Evolutionary conservation across 2,888 invertebrate species (phyloP), one percentile per base, ranked within the genome.

Genomic region (Heliconius cydno): DNA sequence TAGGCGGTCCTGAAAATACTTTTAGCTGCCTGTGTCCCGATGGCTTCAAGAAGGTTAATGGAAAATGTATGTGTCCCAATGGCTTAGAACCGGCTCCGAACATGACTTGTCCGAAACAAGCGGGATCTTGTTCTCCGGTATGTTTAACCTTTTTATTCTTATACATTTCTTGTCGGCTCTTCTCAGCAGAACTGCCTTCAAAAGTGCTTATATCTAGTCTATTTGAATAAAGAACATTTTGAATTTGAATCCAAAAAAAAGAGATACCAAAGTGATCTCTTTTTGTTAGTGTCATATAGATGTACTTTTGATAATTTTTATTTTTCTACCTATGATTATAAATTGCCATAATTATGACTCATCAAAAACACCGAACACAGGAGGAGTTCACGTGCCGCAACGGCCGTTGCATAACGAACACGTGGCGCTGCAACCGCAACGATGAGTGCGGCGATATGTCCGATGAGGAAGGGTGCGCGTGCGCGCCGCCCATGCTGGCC

Each of bases 1-100:
- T 98, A 10, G 97, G 97, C 0, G 96, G 96, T 15, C 98, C 98
- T 0, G 95, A 95, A 28, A 95, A 96, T 76, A 95, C 94, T 0
- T 96, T 96, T 85, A 96, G 96, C 6, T 98, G 98, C 86, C 93
- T 98, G 3, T 98, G 98, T 87, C 98, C 98, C 0, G 97, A 98
- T 86, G 97, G 97, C 0, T 96, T 97, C 92, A 94, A 92, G 82
- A 92, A 91, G 85, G 80, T 86, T 0, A 88, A 90, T 25, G 96
- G 95, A 0, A 96, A 96, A 85, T 98, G 98, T 88, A 89, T 97
- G 88, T 98, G 98, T 90, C 97, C 97, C 0, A 97, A 97, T 78
- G 96, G 96, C 1, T 90, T 95, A 74, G 90, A 91, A 76, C 97
- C 97, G 0, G 94, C 92, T 57, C 90, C 92, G 0, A 97, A 97